Evolutionary conservation across 2,113 vertebrate genomes (phyloP).

Genomic region (Forbesichthys agassizii): DNA sequence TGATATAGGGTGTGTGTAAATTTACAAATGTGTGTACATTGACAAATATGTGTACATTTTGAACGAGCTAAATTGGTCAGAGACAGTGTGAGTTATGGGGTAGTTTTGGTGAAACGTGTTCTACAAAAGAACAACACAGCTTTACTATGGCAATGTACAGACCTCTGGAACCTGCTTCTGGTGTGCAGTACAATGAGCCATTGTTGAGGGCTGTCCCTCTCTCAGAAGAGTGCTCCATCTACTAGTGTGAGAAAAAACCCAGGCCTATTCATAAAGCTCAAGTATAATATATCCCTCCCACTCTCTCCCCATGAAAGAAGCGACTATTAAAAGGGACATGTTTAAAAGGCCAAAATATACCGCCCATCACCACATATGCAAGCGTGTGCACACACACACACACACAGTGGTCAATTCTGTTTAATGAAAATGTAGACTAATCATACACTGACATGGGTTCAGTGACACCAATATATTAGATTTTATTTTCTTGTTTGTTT

Average conservation of each 20-base stretch:
- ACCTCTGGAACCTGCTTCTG: constrained; percentile 52
- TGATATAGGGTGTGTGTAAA: too few species aligned
- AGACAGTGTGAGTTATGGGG: too few species aligned
- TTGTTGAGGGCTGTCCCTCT: constrained; percentile 70
- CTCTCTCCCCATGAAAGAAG: constrained; percentile 38
- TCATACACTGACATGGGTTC: too few species aligned
- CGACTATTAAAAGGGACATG: constrained; percentile 28
- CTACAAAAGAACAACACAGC: constrained; percentile 12
- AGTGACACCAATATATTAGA: too few species aligned
- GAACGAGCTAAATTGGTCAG: too few species aligned
- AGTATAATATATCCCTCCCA: constrained; percentile 60
- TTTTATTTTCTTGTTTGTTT: too few species aligned
- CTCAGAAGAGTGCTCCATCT: constrained; percentile 57
- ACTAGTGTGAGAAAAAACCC: constrained; percentile 68
- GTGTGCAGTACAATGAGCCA: constrained; percentile 67
- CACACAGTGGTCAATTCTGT: neutral
- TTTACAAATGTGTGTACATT: too few species aligned
- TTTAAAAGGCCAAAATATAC: constrained; percentile 41
- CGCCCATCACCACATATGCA: neutral
- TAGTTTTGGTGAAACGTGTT: too few species aligned
- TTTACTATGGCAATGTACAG: constrained; percentile 41
- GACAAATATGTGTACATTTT: too few species aligned
- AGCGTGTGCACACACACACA: neutral
- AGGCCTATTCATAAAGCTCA: constrained; percentile 68
- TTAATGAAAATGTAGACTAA: too few species aligned